phyloP scores from a whole-genome alignment of 2,888 invertebrate species.

The Margaritifera margaritifera region DNA sequence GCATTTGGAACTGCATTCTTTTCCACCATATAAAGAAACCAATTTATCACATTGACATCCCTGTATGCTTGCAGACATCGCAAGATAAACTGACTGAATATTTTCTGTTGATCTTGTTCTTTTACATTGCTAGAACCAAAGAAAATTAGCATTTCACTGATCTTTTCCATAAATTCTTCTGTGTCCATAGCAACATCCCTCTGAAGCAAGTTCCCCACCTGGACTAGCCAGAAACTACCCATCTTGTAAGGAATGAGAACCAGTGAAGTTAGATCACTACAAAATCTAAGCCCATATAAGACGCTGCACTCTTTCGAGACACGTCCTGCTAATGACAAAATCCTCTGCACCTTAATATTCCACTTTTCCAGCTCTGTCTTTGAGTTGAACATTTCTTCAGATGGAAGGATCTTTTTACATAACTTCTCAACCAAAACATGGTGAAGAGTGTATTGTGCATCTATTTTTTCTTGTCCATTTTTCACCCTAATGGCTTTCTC shows the following conservation, averaged over 20 bases:
- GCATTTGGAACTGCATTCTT: too few relatives aligned
- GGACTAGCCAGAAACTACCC: slow-evolving; percentile 5
- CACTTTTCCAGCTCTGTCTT: slow-evolving; percentile 4
- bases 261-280: slow-evolving; percentile 8
- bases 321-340: slow-evolving; percentile 9
- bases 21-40: too few relatives aligned
- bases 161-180: slow-evolving; percentile 3
- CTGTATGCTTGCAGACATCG: too few relatives aligned
- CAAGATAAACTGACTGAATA: too few relatives aligned
- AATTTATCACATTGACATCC: too few relatives aligned
- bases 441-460: neutral
- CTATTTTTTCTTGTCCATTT: too few relatives aligned
- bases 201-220: too few relatives aligned
- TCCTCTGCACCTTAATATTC: slow-evolving; percentile 4
- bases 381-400: neutral
- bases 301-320: slow-evolving; percentile 2
- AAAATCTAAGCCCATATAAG: slow-evolving; percentile 12
- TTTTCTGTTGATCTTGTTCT: too few relatives aligned
- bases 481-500: too few relatives aligned
- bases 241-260: slow-evolving; percentile 1
- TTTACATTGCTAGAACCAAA: too few relatives aligned
- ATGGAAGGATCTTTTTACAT: slow-evolving; percentile 17
- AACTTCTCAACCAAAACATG: slow-evolving; percentile 10
- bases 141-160: too few relatives aligned
- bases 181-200: slow-evolving; percentile 2